Conservation (phyloP, 2,888 invertebrate genomes). For the Limulus polyphemus region DNA sequence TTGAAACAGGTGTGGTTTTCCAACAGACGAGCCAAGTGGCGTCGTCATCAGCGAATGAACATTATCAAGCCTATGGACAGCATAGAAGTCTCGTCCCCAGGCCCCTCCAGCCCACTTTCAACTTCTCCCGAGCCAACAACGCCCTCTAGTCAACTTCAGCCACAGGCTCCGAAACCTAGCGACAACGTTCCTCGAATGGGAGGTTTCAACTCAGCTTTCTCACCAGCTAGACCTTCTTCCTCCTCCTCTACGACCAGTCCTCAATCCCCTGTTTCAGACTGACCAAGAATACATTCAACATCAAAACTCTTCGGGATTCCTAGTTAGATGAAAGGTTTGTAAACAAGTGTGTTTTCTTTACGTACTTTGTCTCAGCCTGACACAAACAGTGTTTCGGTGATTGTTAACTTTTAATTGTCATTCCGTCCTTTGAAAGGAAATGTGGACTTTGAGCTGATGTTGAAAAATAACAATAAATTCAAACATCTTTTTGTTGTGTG, state of each 20-base stretch:
- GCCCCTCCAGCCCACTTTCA: background rate
- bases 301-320: too few species aligned
- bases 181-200: conserved; percentile 21
- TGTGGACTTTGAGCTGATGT: too few species aligned
- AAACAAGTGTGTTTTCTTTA: too few species aligned
- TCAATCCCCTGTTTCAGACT: too few species aligned
- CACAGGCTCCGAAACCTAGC: conserved; percentile 14
- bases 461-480: too few species aligned
- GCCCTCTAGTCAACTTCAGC: conserved; percentile 15
- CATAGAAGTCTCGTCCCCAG: conserved; percentile 9
- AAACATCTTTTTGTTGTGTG: too few species aligned
- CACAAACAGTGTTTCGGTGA: too few species aligned
- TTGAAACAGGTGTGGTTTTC: conserved; percentile 90
- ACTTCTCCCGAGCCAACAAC: conserved; percentile 11
- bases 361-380: too few species aligned
- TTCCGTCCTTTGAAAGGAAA: too few species aligned
- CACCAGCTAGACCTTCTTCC: conserved; percentile 11
- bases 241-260: conserved; percentile 3
- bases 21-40: conserved; percentile 98
- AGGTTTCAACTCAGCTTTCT: conserved; percentile 22
- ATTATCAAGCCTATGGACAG: conserved; percentile 23
- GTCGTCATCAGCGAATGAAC: conserved; percentile 82
- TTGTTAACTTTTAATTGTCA: too few species aligned
- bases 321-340: too few species aligned
- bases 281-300: too few species aligned